phyloP scores from a whole-genome alignment of 2,888 invertebrate species.

The Tipula unca region DNA sequence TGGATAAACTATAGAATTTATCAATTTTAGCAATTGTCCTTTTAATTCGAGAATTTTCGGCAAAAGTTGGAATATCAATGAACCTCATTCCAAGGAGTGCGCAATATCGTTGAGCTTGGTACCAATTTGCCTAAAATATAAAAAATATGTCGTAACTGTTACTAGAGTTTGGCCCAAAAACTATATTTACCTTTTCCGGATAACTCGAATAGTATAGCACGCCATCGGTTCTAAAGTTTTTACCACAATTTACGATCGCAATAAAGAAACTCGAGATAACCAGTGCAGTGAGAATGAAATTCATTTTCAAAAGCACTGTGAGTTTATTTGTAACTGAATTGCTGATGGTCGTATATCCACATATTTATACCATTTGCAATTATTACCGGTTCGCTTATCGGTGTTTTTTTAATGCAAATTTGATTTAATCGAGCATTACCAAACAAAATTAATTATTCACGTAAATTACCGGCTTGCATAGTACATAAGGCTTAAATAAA shows the following conservation, averaged over 20 bases:
- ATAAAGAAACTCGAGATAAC: background rate
- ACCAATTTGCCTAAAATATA: background rate
- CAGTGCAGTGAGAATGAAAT: background rate
- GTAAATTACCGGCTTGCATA: too few species aligned
- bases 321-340: too few species aligned
- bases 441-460: too few species aligned
- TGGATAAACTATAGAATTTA: background rate
- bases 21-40: background rate
- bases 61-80: background rate
- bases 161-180: too few species aligned
- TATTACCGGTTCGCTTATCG: too few species aligned
- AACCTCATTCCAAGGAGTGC: background rate
- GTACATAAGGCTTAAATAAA: too few species aligned
- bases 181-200: too few species aligned
- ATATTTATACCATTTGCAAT: background rate
- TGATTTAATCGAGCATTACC: too few species aligned
- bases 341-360: background rate
- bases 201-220: background rate
- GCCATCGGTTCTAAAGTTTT: background rate
- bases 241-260: background rate
- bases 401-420: too few species aligned
- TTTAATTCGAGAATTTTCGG: background rate
- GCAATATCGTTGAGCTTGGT: background rate
- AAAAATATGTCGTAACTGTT: too few species aligned
- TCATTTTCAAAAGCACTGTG: background rate